phyloP scores from a whole-genome alignment of 92 coral and sea anemone genomes.

The Desmophyllum pertusum region DNA sequence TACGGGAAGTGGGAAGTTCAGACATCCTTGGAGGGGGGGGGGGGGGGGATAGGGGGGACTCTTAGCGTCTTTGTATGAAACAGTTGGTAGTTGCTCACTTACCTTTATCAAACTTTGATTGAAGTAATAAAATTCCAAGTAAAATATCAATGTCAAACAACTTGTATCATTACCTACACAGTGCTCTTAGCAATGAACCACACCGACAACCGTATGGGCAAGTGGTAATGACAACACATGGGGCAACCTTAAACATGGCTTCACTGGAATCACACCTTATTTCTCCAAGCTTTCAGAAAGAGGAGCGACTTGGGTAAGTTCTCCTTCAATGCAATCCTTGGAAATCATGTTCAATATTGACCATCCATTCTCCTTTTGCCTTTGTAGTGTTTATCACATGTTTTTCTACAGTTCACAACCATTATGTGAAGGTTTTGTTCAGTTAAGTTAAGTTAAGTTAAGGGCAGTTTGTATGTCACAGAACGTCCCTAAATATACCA shows the following conservation, averaged over 20 bases:
- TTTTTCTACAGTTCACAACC: too few relatives aligned
- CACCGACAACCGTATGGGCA: slow-evolving; percentile 94
- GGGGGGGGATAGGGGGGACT: too few relatives aligned
- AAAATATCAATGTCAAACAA: background rate
- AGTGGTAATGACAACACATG: slow-evolving; percentile 88
- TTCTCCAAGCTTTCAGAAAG: slow-evolving; percentile 86
- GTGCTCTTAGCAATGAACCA: slow-evolving; percentile 82
- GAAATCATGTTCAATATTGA: too few relatives aligned
- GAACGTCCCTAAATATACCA: too few relatives aligned
- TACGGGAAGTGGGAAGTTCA: too few relatives aligned
- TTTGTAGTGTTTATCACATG: too few relatives aligned
- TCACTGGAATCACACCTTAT: slow-evolving; percentile 82
- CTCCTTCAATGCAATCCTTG: too few relatives aligned
- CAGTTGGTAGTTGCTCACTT: background rate
- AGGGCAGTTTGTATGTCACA: too few relatives aligned
- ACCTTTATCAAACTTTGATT: background rate
- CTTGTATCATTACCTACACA: slow-evolving; percentile 16
- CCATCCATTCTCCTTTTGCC: too few relatives aligned
- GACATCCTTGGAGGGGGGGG: too few relatives aligned
- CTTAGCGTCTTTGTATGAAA: background rate
- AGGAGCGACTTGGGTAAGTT: slow-evolving; percentile 91
- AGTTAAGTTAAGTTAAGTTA: too few relatives aligned
- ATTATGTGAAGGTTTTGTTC: too few relatives aligned
- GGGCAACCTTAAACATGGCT: slow-evolving; percentile 93
- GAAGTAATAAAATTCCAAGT: background rate